Conservation (phyloP, 2,797 vertebrate genomes). For the Phaenicophaeus curvirostris region DNA sequence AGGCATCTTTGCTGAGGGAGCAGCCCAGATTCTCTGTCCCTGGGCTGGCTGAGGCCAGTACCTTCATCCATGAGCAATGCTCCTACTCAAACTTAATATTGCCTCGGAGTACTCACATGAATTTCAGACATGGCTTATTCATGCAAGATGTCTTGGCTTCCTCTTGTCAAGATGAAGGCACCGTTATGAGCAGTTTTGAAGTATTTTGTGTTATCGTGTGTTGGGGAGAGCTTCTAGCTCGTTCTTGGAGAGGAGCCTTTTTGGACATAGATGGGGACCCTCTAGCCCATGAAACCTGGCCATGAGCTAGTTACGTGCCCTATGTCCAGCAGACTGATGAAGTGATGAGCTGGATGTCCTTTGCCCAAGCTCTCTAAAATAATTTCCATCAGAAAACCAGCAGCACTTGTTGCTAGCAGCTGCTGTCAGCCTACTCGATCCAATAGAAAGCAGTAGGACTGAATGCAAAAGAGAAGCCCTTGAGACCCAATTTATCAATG, state of each 20-base stretch:
- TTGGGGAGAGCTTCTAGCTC: background rate
- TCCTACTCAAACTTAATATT: background rate
- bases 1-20: background rate
- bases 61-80: accelerated
- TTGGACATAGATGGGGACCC: background rate
- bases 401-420: background rate
- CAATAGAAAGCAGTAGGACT: background rate
- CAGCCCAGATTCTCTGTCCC: background rate
- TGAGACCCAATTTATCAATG: background rate
- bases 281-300: background rate
- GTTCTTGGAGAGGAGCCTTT: background rate
- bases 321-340: background rate
- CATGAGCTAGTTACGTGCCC: background rate
- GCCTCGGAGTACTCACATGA: background rate
- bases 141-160: background rate
- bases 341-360: background rate
- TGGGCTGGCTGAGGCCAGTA: background rate
- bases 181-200: accelerated
- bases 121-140: background rate
- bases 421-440: background rate
- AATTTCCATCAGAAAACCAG: background rate
- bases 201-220: background rate
- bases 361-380: background rate
- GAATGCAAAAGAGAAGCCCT: background rate
- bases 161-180: background rate